Base-by-base conservation (phyloP, 2,888 invertebrate species). In the Tetranychus piercei region DNA sequence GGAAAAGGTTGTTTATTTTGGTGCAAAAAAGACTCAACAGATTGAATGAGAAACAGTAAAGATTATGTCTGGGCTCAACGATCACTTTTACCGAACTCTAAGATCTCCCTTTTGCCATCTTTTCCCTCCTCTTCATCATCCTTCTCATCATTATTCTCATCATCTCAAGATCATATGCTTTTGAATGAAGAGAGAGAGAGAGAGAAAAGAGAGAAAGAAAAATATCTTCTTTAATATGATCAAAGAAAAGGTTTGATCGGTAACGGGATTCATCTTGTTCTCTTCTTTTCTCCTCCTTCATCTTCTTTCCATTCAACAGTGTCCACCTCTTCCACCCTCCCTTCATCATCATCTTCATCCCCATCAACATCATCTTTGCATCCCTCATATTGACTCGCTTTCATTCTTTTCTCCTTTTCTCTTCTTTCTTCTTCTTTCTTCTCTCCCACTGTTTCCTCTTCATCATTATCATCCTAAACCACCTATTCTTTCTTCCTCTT, bases 381-480 rank as follows among this genome's bases (percentile, higher is more conserved):
- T 55, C 55, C 55, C 55, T 55, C 55, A 69, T 69, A 23, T 23
- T 69, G 69, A 69, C 22, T 69, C 69, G 9, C 69, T 69, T 69
- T 69, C 69, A 23, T 69, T n/a, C 1, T 69, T n/a, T 11, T 23
- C 69, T 22, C 69, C 15, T 15, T 15, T 15, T 15, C 55, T 55
- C 11, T 55, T 55, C 9, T 45, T 9, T 45, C 45, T 7, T 45
- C 45, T 7, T 45, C 45, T 45, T 45, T 9, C 15, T 15, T n/a
- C 69, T 69, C 69, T 69, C 69, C 69, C 69, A 15, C 69, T 11
- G 15, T n/a, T 23, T n/a, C n/a, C 69, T 69, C 34, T 23, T 11
- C n/a, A 9, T 69, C 69, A 11, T n/a, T 69, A 9, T 23, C 69
- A 11, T 69, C 69, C 20, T 20, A 23, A 23, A 22, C 69, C 69